These are phyloP conservation scores for Onychomys torridus DNA, from an alignment of 2,797 vertebrate genomes.

Conservation along the genomic window DNA sequence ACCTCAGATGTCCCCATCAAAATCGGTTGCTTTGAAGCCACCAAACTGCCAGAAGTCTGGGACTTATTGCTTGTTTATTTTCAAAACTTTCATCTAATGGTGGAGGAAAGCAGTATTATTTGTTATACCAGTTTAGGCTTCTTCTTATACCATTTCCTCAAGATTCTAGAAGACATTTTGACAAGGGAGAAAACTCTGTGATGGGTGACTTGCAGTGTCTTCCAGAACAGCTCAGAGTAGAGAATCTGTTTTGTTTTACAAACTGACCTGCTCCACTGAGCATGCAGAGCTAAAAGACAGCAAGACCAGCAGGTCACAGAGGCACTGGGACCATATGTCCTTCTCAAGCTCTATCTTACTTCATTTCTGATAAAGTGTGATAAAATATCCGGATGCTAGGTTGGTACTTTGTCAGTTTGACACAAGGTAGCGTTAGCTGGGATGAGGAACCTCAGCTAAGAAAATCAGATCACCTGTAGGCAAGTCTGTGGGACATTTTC, in stretches of 20 bases:
- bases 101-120: slow-evolving; percentile 15
- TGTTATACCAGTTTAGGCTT: slow-evolving; percentile 1
- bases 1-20: background rate
- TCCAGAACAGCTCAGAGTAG: background rate
- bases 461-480: background rate
- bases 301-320: background rate
- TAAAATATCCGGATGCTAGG: background rate
- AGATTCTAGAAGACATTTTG: slow-evolving; percentile 4
- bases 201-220: background rate
- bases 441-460: background rate
- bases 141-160: background rate
- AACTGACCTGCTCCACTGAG: background rate
- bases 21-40: background rate
- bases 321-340: background rate
- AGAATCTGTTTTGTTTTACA: slow-evolving; percentile 54
- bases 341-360: background rate
- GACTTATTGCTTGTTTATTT: background rate
- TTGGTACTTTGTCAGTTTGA: background rate
- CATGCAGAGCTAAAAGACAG: slow-evolving; percentile 17
- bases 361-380: too few relatives aligned
- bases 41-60: background rate
- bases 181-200: background rate
- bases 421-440: background rate
- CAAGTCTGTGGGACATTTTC: background rate
- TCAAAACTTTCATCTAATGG: slow-evolving; percentile 15